Evolutionary conservation across 64 coral and sea anemone genomes (phyloP).

Genomic region (Hydrozoanthus tunicans): DNA sequence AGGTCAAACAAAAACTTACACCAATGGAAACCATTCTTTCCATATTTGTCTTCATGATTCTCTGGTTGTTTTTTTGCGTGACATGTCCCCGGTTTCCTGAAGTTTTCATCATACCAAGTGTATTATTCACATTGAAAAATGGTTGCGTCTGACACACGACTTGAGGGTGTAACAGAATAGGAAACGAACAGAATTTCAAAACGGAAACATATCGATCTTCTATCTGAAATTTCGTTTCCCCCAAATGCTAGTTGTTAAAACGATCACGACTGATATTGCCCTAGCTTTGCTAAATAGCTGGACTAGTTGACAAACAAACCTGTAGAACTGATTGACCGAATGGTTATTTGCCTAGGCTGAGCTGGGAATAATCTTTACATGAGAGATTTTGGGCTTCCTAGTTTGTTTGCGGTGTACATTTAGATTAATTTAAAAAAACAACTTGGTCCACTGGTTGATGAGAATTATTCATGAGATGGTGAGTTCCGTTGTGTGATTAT

Average conservation of each 20-base stretch:
- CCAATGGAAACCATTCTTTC: no score
- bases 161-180: no score
- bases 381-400: neutral
- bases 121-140: no score
- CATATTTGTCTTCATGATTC: no score
- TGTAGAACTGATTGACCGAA: neutral
- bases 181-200: no score
- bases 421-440: slow-evolving; percentile 32
- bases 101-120: no score
- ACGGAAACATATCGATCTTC: no score
- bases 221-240: neutral
- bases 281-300: neutral
- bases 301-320: no score
- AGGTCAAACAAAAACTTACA: no score
- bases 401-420: slow-evolving; percentile 32
- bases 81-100: no score
- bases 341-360: neutral
- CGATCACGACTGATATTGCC: neutral
- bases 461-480: slow-evolving; percentile 54
- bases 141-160: no score
- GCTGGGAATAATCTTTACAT: neutral
- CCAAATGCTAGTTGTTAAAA: neutral
- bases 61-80: no score
- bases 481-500: slow-evolving; percentile 53
- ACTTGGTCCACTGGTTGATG: slow-evolving; percentile 3